Conservation (phyloP, 53 echinoderm and acorn worm genomes). For the Henricia sp. region DNA sequence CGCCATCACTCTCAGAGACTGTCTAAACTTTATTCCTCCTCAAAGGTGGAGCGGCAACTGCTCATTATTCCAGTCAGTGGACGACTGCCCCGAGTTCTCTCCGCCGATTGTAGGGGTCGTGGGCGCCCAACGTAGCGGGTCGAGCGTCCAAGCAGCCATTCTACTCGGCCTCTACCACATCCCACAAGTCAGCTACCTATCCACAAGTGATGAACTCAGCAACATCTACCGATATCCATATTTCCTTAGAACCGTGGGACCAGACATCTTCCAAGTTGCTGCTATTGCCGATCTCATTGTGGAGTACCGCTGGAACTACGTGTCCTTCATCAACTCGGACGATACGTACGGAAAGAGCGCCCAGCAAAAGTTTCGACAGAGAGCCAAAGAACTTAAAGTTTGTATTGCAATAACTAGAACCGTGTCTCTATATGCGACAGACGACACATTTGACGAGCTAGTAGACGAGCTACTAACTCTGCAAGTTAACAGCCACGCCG, state of each 20-base stretch:
- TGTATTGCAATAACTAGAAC: conserved; percentile 80
- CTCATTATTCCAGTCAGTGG: background rate
- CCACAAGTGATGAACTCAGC: conserved; percentile 92
- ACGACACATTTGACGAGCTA: conserved; percentile 43
- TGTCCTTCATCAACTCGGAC: conserved; percentile 93
- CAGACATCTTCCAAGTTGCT: conserved; percentile 85
- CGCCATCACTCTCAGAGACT: conserved; percentile 74
- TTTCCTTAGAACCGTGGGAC: conserved; percentile 90
- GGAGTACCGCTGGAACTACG: conserved; percentile 86
- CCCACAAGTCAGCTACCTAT: conserved; percentile 91
- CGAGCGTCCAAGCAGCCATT: conserved; percentile 87
- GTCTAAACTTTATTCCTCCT: conserved; percentile 87
- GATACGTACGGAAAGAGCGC: conserved; percentile 94
- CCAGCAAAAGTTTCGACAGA: conserved; percentile 69
- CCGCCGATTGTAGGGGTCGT: conserved; percentile 76
- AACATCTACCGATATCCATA: conserved; percentile 81
- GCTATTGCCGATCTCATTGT: conserved; percentile 83
- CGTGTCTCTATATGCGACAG: conserved; percentile 71
- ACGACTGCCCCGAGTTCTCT: background rate
- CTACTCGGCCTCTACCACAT: conserved; percentile 86
- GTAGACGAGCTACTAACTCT: conserved; percentile 64
- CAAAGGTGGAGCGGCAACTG: conserved; percentile 55
- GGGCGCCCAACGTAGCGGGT: conserved; percentile 88
- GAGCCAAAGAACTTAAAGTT: conserved; percentile 58
- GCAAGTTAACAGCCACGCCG: conserved; percentile 67